Evolutionary conservation across 2,113 vertebrate genomes (phyloP).

Genomic region (Diphyllodes magnificus): DNA sequence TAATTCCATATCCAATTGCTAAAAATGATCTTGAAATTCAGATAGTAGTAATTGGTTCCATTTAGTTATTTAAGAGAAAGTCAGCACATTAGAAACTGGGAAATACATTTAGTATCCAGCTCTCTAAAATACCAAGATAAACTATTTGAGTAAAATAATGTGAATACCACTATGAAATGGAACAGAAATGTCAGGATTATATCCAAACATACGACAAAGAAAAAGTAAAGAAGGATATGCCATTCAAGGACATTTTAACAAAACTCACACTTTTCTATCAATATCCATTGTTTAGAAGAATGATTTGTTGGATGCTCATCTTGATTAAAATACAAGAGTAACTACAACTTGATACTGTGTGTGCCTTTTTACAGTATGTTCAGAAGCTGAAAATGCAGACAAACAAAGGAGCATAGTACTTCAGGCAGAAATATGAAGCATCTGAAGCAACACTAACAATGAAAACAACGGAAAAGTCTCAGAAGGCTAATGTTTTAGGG

Average conservation of each 20-base stretch:
- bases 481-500: background rate
- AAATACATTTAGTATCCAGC: background rate
- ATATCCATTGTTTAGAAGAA: background rate
- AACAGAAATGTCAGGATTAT: background rate
- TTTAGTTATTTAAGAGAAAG: background rate
- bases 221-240: background rate
- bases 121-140: background rate
- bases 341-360: background rate
- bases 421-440: background rate
- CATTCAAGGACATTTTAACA: background rate
- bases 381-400: background rate
- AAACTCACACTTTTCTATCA: background rate
- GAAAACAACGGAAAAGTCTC: background rate
- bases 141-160: background rate
- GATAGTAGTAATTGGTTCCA: background rate
- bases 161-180: background rate
- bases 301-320: background rate
- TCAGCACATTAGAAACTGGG: background rate
- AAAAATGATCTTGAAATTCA: slow-evolving; percentile 4
- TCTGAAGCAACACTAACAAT: background rate
- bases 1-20: background rate
- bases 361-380: background rate
- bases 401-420: background rate
- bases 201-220: background rate
- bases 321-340: slow-evolving; percentile 34